Conservation (phyloP, 2,113 vertebrate genomes). For the Phalacrocorax aristotelis region DNA sequence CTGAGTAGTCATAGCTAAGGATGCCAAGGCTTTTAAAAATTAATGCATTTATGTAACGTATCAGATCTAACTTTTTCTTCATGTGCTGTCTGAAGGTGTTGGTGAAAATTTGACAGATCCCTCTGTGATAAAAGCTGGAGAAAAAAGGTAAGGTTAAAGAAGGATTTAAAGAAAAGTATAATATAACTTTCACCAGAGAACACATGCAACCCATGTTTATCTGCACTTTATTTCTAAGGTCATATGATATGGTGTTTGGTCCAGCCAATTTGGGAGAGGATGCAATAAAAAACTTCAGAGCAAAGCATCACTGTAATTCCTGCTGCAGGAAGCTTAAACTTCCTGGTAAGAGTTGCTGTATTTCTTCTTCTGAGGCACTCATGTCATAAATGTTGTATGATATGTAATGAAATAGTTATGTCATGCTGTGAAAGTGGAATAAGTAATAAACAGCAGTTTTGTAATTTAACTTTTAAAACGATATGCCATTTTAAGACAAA, state of each 20-base stretch:
- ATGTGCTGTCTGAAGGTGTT: slow-evolving; percentile 80
- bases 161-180: background rate
- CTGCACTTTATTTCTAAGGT: slow-evolving; percentile 71
- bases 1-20: background rate
- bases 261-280: slow-evolving; percentile 97
- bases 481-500: background rate
- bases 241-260: slow-evolving; percentile 96
- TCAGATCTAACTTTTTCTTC: slow-evolving; percentile 29
- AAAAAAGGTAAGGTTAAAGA: slow-evolving; percentile 86
- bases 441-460: background rate
- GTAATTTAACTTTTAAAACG: background rate
- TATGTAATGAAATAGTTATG: fast-evolving
- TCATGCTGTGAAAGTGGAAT: background rate
- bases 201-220: background rate
- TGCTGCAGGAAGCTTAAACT: slow-evolving; percentile 98
- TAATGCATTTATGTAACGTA: background rate
- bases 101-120: slow-evolving; percentile 98
- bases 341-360: slow-evolving; percentile 80
- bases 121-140: slow-evolving; percentile 97
- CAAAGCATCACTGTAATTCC: slow-evolving; percentile 97
- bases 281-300: slow-evolving; percentile 94
- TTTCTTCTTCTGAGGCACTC: background rate
- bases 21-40: background rate
- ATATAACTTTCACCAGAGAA: background rate
- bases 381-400: background rate